Evolutionary conservation across 1,140 invertebrate species (phyloP).

Genomic region (Berghia stephanieae): DNA sequence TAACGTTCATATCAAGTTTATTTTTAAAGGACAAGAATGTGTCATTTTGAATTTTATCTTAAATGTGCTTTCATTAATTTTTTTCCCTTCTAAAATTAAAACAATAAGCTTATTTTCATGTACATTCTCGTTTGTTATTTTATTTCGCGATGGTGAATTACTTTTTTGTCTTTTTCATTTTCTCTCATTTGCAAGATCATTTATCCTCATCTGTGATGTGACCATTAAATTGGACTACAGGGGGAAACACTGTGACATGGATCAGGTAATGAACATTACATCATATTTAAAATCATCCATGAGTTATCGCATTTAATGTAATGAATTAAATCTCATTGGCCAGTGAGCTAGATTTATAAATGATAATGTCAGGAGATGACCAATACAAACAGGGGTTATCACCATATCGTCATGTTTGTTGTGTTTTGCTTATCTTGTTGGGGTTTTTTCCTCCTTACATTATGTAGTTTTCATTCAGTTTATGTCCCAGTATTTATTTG

Average conservation of each 20-base stretch:
- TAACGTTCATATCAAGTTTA: no score
- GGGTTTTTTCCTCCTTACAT: neutral
- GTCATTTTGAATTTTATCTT: neutral
- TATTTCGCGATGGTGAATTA: no score
- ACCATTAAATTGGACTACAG: constrained; percentile 30
- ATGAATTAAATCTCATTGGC: neutral
- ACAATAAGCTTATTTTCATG: neutral
- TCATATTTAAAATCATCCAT: no score
- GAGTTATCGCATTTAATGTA: no score
- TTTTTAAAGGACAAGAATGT: no score
- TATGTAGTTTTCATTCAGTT: no score
- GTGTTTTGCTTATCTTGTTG: neutral
- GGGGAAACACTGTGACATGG: constrained; percentile 31
- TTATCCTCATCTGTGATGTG: constrained; percentile 25
- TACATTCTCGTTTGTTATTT: no score
- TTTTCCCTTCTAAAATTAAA: neutral
- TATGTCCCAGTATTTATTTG: no score
- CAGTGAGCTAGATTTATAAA: neutral
- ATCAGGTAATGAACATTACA: constrained; percentile 1
- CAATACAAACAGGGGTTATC: neutral
- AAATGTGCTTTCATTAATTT: neutral
- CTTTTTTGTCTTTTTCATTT: constrained; percentile 8
- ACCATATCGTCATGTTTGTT: neutral
- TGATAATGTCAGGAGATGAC: neutral
- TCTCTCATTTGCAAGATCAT: no score